Evolutionary conservation across 1,140 invertebrate genomes (phyloP).

Genomic region (Thaumetopoea pityocampa): DNA sequence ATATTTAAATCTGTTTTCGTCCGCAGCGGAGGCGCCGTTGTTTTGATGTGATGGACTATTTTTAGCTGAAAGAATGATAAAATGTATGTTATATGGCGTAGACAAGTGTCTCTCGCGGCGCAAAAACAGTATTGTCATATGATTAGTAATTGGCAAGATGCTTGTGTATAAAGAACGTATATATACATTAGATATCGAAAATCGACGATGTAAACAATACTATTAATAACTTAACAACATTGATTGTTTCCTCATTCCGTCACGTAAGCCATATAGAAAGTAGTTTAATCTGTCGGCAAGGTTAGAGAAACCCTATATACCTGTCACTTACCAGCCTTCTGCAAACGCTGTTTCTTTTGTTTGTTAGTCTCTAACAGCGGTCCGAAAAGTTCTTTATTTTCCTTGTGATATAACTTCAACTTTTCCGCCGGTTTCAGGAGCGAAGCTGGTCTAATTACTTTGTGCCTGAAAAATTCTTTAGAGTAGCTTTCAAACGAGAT

Average conservation of each 20-base stretch:
- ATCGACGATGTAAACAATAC: conserved; percentile 18
- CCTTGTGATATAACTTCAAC: conserved; percentile 60
- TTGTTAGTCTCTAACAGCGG: conserved; percentile 59
- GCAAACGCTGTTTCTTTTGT: conserved; percentile 49
- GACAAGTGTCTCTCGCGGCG: conserved; percentile 50
- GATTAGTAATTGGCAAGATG: conserved; percentile 46
- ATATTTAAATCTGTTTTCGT: conserved; percentile 43
- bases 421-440: conserved; percentile 57
- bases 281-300: conserved; percentile 26
- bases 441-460: conserved; percentile 53
- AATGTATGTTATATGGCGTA: conserved; percentile 33
- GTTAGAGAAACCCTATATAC: conserved; percentile 31
- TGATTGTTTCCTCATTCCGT: conserved; percentile 8
- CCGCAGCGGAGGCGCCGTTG: conserved; percentile 38
- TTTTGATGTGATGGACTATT: conserved; percentile 66
- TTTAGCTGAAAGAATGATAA: conserved; percentile 68
- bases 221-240: conserved; percentile 3
- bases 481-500: conserved; percentile 27
- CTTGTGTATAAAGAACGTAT: conserved; percentile 8
- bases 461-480: conserved; percentile 48
- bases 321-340: conserved; percentile 48
- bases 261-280: conserved; percentile 24
- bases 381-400: conserved; percentile 67
- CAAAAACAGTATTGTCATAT: conserved; percentile 57
- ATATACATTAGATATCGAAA: conserved; percentile 11